Evolutionary conservation across 1,140 invertebrate genomes (phyloP).

Genomic region (Centruroides sculpturatus): DNA sequence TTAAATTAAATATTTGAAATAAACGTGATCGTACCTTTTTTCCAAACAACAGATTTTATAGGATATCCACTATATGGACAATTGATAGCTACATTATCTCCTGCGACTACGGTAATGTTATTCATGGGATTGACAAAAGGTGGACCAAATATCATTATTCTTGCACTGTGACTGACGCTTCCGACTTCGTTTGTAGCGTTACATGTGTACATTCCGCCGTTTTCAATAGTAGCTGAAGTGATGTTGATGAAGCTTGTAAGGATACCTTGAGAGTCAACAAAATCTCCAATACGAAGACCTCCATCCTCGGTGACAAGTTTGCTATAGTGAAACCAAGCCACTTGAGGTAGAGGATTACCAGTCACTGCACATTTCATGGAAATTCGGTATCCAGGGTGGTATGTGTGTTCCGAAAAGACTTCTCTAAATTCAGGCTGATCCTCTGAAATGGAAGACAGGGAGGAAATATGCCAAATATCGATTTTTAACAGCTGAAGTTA

Average conservation of each 20-base stretch:
- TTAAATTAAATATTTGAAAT: no score
- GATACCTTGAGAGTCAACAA: constrained; percentile 17
- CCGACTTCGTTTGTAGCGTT: constrained; percentile 44
- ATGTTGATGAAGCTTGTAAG: constrained; percentile 34
- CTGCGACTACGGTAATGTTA: constrained; percentile 31
- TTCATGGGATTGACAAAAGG: constrained; percentile 33
- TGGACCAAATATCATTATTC: constrained; percentile 56
- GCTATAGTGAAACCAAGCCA: constrained; percentile 35
- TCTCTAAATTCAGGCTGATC: constrained; percentile 27
- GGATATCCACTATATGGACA: constrained; percentile 22
- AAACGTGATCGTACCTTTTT: constrained; percentile 27
- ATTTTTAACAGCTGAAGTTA: no score
- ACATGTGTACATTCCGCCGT: constrained; percentile 32
- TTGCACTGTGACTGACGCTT: constrained; percentile 46
- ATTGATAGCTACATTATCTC: constrained; percentile 26
- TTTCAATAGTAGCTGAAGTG: constrained; percentile 25
- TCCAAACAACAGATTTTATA: constrained; percentile 31
- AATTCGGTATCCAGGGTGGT: constrained; percentile 53
- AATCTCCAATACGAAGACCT: constrained; percentile 24
- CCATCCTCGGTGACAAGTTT: constrained; percentile 24
- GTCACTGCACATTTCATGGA: constrained; percentile 70
- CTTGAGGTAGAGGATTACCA: constrained; percentile 56
- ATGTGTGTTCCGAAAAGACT: constrained; percentile 68
- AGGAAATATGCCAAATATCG: neutral
- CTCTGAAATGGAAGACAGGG: constrained; percentile 20